These are phyloP conservation scores for Corella eumyota DNA, from an alignment of 23 tunicate genomes.

Conservation along the genomic window DNA sequence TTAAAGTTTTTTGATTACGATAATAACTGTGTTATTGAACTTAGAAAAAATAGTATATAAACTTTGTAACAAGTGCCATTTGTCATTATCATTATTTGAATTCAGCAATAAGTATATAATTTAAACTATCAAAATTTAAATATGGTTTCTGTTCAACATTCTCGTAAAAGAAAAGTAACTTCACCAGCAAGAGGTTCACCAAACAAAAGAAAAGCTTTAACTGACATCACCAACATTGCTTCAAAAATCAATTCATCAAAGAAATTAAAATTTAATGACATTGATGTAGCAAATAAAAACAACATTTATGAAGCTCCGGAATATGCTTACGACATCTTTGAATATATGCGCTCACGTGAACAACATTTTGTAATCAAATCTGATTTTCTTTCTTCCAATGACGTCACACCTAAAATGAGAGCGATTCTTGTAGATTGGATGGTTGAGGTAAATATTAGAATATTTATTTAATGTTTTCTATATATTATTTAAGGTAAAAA, in stretches of 20 bases:
- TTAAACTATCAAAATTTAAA: no score
- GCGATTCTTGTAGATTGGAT: slow-evolving; percentile 91
- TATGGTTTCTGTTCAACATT: no score
- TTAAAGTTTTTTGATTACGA: no score
- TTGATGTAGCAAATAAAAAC: slow-evolving; percentile 23
- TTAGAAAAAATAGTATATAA: no score
- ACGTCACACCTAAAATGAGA: slow-evolving; percentile 69
- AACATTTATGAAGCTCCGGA: slow-evolving; percentile 60
- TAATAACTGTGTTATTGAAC: no score
- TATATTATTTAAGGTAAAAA: neutral
- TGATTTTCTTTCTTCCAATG: slow-evolving; percentile 31
- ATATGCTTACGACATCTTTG: slow-evolving; percentile 67
- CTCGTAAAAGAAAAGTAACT: slow-evolving; percentile 52
- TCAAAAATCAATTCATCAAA: no score
- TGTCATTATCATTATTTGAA: no score
- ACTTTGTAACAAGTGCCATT: no score
- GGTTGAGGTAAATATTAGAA: slow-evolving; percentile 58
- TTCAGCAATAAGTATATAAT: no score
- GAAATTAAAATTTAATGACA: slow-evolving; percentile 37
- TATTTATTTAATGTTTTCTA: neutral
- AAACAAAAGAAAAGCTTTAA: slow-evolving; percentile 69
- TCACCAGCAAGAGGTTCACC: slow-evolving; percentile 57
- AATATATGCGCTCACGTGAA: slow-evolving; percentile 81
- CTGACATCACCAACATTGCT: slow-evolving; percentile 82
- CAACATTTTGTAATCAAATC: slow-evolving; percentile 18